Base-by-base conservation (phyloP, 1,140 invertebrate genomes). In the Notospermus geniculatus region DNA sequence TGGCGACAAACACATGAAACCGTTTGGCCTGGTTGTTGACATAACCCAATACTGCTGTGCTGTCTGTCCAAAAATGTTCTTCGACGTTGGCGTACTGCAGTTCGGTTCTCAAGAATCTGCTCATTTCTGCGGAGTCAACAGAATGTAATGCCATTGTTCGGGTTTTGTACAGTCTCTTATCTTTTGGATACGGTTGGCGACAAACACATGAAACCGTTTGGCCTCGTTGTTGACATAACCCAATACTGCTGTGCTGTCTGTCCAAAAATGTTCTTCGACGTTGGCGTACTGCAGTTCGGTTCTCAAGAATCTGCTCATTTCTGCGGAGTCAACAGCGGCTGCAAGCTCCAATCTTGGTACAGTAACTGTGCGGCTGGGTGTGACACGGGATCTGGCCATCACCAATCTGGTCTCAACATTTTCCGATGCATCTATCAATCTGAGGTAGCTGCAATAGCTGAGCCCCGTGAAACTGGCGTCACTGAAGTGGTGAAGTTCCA, bases 401-500 rank as follows among this genome's bases (percentile, higher is more conserved):
- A 69, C 25, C 1, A 73, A 36, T 1, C 22, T 29, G 17, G 28
- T 29, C 66, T 43, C 57, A 54, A 66, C 27, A 68, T 64, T 7
- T 1, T 52, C 46, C 2, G 39, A 30, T 2, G 22, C 43, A 30
- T 52, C 59, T 0, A 53, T 30, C 2, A 63, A 54, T 17, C 67
- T 36, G 0, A 74, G 15, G 46, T 69, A 72, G 23, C 65, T 63
- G 15, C 68, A 69, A 46, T 66, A 57, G 45, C 67, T 67, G 62
- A 72, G 68, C 1, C 61, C 65, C 17, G 1, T 17, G 1, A 15
- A 52, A 53, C 64, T 68, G 17, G 65, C 72, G 60, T 72, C 67
- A 22, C 66, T 66, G 39, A 74, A 72, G 32, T 69, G 58, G 54
- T 72, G 66, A 2, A 68, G 27, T 30, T 69, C 57, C 22, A 55